phyloP scores from a whole-genome alignment of 2,888 invertebrate genomes.

The Hololepta plana region DNA sequence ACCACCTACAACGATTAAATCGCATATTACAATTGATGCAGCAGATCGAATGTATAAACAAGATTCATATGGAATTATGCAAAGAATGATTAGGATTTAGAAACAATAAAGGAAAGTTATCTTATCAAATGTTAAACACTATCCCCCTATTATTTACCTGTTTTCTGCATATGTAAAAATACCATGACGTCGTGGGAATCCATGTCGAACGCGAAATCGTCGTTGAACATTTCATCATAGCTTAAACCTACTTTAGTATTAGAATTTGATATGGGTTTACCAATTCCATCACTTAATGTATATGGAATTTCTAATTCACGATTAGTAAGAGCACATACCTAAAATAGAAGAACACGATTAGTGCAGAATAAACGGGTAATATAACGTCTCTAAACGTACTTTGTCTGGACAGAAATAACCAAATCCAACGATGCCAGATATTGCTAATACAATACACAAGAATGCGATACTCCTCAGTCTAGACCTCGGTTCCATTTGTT shows the following conservation, averaged over 20 bases:
- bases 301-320: conserved; percentile 26
- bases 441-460: conserved; percentile 63
- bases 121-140: too few relatives aligned
- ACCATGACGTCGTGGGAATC: conserved; percentile 94
- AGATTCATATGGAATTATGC: too few relatives aligned
- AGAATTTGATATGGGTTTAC: conserved; percentile 21
- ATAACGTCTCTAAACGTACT: conserved; percentile 36
- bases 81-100: conserved; percentile 1
- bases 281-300: conserved; percentile 29
- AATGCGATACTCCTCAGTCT: conserved; percentile 63
- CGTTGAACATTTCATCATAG: conserved; percentile 68
- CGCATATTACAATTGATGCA: conserved; percentile 1
- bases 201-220: conserved; percentile 71
- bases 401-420: conserved; percentile 83
- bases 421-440: conserved; percentile 75
- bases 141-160: conserved; percentile 33
- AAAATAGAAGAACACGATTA: too few relatives aligned
- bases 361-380: conserved; percentile 1
- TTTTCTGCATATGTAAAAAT: conserved; percentile 97
- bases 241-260: conserved; percentile 50
- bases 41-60: too few relatives aligned
- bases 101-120: too few relatives aligned
- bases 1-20: conserved; percentile 38
- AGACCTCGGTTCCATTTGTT: conserved; percentile 69
- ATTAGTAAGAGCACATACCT: conserved; percentile 58